Evolutionary conservation across 1,140 invertebrate species (phyloP), one percentile per base, ranked within the genome.

Genomic region (Achatina immaculata): DNA sequence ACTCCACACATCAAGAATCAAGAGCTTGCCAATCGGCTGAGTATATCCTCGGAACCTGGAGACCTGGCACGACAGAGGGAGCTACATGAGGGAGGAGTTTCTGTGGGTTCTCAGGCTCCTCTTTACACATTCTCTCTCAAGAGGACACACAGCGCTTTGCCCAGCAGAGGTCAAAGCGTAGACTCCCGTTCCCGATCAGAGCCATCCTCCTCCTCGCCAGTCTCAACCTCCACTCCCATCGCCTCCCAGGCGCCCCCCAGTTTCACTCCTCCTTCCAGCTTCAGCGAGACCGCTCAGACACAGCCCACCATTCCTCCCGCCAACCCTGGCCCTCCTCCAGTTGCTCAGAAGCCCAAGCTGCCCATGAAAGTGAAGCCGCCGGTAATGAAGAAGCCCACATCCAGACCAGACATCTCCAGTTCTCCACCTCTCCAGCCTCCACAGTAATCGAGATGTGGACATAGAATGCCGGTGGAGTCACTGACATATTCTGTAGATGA

Each of bases 301-400:
- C 36, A 65, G 38, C 55, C 78, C 0, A 7, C 43, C 48, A 43
- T 21, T 51, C 75, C 81, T 48, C 40, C 40, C 28, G 34, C 65
- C 31, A 78, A 51, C 42, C 58, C 83, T 31, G 74, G 24, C 3
- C 80, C 84, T 14, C 88, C 88, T 40, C 87, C 86, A 24, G 85
- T 88, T 66, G 87, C 86, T 69, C 86, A 88, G 62, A 92, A 94
- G 72, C 93, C 94, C 69, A 95, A 95, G 87, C 94, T 94, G 3
- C 94, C 94, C 83, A 92, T 95, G 28, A 95, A 95, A 85, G 93
- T 93, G 24, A 95, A 95, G 89, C 95, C 95, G 0, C 93, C 94
- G 77, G 93, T 95, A 40, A 93, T 95, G 88, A 93, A 93, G 55
- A 95, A 95, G 55, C 81, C 77, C 19, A 40, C 19, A 28, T 45